Conservation (phyloP, 2,888 invertebrate genomes). For the Litoditis marina region DNA sequence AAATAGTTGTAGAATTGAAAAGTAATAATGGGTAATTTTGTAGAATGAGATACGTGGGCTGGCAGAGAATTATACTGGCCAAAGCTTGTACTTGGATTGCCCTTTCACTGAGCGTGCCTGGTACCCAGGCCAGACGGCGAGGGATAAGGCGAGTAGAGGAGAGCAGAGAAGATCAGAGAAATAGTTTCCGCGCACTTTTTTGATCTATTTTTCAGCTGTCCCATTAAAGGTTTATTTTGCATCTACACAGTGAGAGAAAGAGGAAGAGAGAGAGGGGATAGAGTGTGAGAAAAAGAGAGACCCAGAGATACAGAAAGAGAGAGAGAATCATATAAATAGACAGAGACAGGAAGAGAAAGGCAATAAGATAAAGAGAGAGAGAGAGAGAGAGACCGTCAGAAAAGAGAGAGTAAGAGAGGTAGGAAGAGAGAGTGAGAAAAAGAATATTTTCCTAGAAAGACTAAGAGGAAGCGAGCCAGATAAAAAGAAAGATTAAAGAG, state of each 20-base stretch:
- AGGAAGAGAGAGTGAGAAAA: too few relatives aligned
- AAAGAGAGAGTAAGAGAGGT: neutral
- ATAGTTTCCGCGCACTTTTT: too few relatives aligned
- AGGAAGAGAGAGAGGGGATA: neutral
- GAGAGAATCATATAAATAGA: neutral
- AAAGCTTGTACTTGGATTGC: neutral
- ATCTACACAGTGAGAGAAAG: neutral
- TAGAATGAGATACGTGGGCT: too few relatives aligned
- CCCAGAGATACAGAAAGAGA: neutral
- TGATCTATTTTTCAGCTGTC: too few relatives aligned
- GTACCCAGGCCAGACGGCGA: neutral
- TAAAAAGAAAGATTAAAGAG: neutral
- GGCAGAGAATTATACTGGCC: too few relatives aligned
- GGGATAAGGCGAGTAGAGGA: neutral
- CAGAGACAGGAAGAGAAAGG: neutral
- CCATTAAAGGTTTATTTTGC: neutral
- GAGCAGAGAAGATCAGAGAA: neutral
- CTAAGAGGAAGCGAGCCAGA: neutral
- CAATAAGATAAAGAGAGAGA: neutral
- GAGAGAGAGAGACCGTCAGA: neutral
- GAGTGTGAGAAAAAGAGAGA: neutral
- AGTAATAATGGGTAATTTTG: too few relatives aligned
- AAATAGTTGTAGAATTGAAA: too few relatives aligned
- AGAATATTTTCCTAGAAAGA: constrained; percentile 1
- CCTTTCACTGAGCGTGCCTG: constrained; percentile 1